Conservation (phyloP, 2,113 vertebrate species). For the Amphiprion percula region DNA sequence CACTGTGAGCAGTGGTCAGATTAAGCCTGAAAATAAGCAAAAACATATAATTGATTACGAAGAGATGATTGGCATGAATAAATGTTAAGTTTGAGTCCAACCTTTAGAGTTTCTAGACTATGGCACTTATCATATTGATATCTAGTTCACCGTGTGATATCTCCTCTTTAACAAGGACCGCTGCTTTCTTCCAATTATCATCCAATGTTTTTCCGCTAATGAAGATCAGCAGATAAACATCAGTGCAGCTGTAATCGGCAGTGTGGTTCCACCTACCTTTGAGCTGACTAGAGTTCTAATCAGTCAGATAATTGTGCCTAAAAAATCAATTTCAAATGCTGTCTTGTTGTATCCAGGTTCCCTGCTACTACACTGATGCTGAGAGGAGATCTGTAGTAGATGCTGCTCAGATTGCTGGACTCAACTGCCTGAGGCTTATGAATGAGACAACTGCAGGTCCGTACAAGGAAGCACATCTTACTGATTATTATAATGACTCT, state of each 20-base stretch:
- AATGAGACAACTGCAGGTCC: conserved; percentile 98
- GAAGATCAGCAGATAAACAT: too few species aligned
- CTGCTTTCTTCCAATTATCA: background rate
- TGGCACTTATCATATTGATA: background rate
- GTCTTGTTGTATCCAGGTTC: conserved; percentile 85
- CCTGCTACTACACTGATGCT: conserved; percentile 95
- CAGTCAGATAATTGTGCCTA: background rate
- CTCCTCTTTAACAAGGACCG: background rate
- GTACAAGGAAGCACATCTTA: conserved; percentile 14
- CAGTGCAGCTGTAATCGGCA: too few species aligned
- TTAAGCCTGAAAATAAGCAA: too few species aligned
- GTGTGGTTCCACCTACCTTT: too few species aligned
- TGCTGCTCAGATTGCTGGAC: conserved; percentile 97
- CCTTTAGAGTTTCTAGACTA: background rate
- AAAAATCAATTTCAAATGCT: background rate
- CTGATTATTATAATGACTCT: background rate
- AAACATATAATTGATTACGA: too few species aligned
- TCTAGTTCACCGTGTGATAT: background rate
- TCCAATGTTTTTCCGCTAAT: too few species aligned
- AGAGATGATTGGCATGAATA: too few species aligned
- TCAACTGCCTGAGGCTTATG: conserved; percentile 95
- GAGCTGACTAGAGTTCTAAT: background rate
- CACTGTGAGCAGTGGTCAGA: too few species aligned
- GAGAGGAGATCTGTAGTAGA: conserved; percentile 97
- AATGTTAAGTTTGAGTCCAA: too few species aligned